Evolutionary conservation across 2,888 invertebrate species (phyloP).

Genomic region (Hemithea aestivaria): DNA sequence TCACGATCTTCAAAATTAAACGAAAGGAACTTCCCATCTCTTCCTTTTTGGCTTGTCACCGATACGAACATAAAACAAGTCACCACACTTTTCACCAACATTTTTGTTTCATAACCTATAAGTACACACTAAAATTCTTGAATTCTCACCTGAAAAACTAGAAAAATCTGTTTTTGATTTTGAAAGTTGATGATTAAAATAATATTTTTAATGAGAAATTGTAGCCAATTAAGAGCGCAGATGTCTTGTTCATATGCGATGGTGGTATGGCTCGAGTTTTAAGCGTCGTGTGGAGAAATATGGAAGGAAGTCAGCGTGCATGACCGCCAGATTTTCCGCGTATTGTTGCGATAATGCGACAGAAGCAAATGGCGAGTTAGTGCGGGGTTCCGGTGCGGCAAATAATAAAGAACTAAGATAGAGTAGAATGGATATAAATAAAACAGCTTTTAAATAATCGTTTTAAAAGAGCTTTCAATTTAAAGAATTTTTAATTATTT

Average conservation of each 20-base stretch:
- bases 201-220: no score
- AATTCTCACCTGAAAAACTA: no score
- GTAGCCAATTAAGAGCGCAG: constrained; percentile 36
- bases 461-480: no score
- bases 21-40: constrained; percentile 69
- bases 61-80: constrained; percentile 30
- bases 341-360: constrained; percentile 51
- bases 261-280: constrained; percentile 46
- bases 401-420: constrained; percentile 1
- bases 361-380: constrained; percentile 25
- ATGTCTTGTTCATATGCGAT: constrained; percentile 35
- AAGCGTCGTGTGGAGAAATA: constrained; percentile 51
- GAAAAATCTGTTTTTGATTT: no score
- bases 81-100: constrained; percentile 32
- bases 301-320: constrained; percentile 41
- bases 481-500: no score
- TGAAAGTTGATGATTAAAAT: no score
- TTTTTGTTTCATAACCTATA: no score
- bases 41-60: constrained; percentile 32
- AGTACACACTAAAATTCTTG: no score
- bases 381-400: constrained; percentile 25
- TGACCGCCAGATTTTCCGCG: constrained; percentile 52
- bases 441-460: neutral
- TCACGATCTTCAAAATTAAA: constrained; percentile 77
- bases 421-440: constrained; percentile 14